phyloP scores from a whole-genome alignment of 2,888 invertebrate genomes.

The Coremacera marginata region DNA sequence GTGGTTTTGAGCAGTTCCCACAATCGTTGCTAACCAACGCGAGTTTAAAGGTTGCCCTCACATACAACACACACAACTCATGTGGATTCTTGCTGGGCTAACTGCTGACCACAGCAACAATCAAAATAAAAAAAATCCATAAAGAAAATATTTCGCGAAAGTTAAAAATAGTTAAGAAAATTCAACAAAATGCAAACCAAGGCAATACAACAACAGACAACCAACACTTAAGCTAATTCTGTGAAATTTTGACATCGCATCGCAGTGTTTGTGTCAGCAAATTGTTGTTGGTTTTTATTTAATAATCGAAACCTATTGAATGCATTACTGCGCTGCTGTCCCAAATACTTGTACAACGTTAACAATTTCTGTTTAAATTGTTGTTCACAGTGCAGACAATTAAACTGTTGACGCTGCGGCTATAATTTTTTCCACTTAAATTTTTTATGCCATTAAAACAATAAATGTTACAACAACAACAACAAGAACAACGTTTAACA shows the following conservation, averaged over 20 bases:
- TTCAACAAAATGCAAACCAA: not conserved
- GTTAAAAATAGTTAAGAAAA: constrained; percentile 7
- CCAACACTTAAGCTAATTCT: not conserved
- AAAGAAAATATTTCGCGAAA: constrained; percentile 13
- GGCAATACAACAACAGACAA: not conserved
- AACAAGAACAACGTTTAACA: constrained; percentile 13
- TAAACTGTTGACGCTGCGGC: not conserved
- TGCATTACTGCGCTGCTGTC: constrained; percentile 24
- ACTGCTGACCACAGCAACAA: not conserved
- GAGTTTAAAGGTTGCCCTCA: constrained; percentile 7
- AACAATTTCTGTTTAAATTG: constrained; percentile 10
- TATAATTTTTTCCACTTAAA: not conserved
- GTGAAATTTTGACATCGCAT: not conserved
- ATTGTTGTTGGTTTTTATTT: constrained; percentile 21
- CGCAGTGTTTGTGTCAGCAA: constrained; percentile 29
- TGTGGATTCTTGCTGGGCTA: not conserved
- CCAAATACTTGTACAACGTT: constrained; percentile 33
- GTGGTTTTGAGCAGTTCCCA: constrained; percentile 17
- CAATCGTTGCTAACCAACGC: not conserved
- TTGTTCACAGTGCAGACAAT: constrained; percentile 1
- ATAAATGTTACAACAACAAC: not conserved
- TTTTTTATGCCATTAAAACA: not conserved
- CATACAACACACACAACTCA: not conserved
- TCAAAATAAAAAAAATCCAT: not conserved
- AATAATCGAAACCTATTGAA: constrained; percentile 23